Base-by-base conservation (phyloP, 2,797 vertebrate genomes). In the Gorsachius magnificus region DNA sequence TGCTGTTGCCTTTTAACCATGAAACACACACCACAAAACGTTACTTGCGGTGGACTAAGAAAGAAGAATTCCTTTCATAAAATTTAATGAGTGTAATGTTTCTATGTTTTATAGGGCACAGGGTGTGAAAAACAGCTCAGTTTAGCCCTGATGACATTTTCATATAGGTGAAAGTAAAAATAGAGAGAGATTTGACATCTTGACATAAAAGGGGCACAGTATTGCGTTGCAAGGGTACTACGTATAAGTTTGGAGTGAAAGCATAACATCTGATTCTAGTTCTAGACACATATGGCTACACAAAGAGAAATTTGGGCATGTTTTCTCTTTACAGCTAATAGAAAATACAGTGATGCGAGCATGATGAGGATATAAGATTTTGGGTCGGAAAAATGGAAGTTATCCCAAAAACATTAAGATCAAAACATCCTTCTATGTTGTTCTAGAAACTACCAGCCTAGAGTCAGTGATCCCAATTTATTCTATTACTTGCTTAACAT, bases 91-190 rank as follows among this genome's bases (percentile, higher is more conserved):
- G 93, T 18, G 82, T 19, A 94, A 61, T 53, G 72, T 90, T 95
- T 93, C 90, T 76, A 5, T 43, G 68, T 79, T 97, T 97, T 96
- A 96, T 89, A 69, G 92, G 60, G 91, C 90, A 90, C 1, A 1
- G 71, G 80, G 93, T 93, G 93, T 95, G 96, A 97, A 97, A 96
- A 97, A 91, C 91, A 96, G 93, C 91, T 96, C 84, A 31, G 35
- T 89, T 93, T 94, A 96, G 95, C 65, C 89, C 70, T 50, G 84
- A 89, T 95, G 95, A 97, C 93, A 97, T 97, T 95, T 97, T 97
- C 94, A 96, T 89, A 58, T 77, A 96, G 77, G 94, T 95, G 90
- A 70, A 93, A 95, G 91, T 69, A 80, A 96, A 97, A 97, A 95
- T 72, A 86, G 83, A 93, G 87, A 87, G 90, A 88, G 54, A 65